Percentiles rank a stretch among this genome's conserved stretches.
Conservation (phyloP, 1,140 invertebrate genomes). For the Paramacrobiotus metropolitanus region DNA sequence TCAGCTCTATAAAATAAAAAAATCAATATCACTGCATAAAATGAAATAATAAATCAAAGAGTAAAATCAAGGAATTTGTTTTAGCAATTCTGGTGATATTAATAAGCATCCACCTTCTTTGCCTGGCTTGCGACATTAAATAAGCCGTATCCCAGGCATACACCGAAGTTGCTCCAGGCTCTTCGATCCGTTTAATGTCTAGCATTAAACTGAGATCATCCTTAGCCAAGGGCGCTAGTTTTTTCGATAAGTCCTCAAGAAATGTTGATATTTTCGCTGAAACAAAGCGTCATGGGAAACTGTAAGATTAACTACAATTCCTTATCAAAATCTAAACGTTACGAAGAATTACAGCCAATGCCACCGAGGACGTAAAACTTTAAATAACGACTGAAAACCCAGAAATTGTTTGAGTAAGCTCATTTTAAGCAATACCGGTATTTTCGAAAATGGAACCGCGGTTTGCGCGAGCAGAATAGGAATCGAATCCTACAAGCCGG, state of each 20-base stretch:
- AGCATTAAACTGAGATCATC: slow-evolving; percentile 38
- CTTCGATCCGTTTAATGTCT: slow-evolving; percentile 38
- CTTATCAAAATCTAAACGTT: no score
- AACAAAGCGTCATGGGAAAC: background rate
- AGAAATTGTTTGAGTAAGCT: no score
- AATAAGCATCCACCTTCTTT: slow-evolving; percentile 39
- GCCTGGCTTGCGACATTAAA: slow-evolving; percentile 43
- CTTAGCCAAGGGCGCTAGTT: slow-evolving; percentile 1
- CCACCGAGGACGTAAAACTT: no score
- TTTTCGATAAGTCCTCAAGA: slow-evolving; percentile 8
- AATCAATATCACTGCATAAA: no score
- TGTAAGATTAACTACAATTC: no score
- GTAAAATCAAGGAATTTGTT: no score
- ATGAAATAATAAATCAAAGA: no score
- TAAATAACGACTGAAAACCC: no score
- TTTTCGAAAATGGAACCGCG: slow-evolving; percentile 8
- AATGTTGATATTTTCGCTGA: slow-evolving; percentile 5
- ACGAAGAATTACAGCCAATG: no score
- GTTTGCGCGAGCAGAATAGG: slow-evolving; percentile 59
- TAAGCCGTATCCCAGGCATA: slow-evolving; percentile 65
- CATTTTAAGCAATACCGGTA: no score
- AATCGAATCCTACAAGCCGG: slow-evolving; percentile 54
- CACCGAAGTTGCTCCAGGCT: slow-evolving; percentile 17
- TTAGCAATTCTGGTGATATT: no score
- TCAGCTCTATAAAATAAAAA: slow-evolving; percentile 11